Evolutionary conservation across 2,888 invertebrate genomes (phyloP), one percentile per base, ranked within the genome.

Genomic region (Chaitophorus viminalis): DNA sequence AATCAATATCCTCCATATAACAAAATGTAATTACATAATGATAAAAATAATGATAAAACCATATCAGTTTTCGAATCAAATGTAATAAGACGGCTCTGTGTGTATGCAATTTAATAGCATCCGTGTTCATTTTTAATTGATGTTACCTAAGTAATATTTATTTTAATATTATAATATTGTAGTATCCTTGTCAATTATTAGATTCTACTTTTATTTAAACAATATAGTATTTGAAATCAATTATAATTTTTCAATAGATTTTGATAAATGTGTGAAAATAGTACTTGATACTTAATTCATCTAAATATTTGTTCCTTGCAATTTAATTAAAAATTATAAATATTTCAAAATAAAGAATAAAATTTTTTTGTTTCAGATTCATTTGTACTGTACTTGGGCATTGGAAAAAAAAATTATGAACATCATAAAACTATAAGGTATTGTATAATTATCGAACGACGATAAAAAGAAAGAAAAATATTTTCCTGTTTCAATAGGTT

Each of bases 401-500:
- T 83, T 75, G 75, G 25, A 75, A 83, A 83, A 39, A 82, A 75
- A 31, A 11, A 75, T 36, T 25, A 60, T 21, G 18, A 75, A 65
- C 83, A 75, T 83, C 75, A 29, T 36, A 2, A 18, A 29, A 39
- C 33, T 14, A 74, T 74, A 54, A 54, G 72, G n/a, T 82, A 82
- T 74, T 25, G 39, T 25, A 83, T 36, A 70, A 75, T 36, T 65
- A 83, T 39, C 65, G 21, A 39, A 75, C 17, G 2, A 29, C 60
- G 75, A 60, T 83, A 75, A 8, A 39, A 83, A 18, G n/a, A n/a
- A n/a, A n/a, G n/a, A 36, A 74, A 75, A 39, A 36, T 60, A 83
- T 60, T 75, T 75, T 75, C 60, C 83, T 75, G 39, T 83, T 65
- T 83, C 46, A 75, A 75, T 75, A 39, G 75, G 39, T 75, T 75